phyloP scores from a whole-genome alignment of 2,888 invertebrate genomes.

The Dasysyrphus tricinctus region DNA sequence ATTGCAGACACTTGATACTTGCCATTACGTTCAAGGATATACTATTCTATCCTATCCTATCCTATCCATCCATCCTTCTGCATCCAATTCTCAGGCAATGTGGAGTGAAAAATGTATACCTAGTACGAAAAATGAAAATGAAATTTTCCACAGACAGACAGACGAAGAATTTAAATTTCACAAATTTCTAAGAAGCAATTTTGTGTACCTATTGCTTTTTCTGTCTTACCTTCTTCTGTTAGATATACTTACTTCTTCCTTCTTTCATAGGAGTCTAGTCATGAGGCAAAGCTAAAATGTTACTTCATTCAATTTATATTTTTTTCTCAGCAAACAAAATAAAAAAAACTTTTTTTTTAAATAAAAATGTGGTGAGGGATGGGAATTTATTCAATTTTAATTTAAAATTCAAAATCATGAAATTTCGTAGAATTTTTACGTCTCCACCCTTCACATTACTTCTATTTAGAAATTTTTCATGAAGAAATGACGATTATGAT shows the following conservation, averaged over 20 bases:
- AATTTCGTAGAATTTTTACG: conserved; percentile 30
- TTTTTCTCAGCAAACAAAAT: background rate
- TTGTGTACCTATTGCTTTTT: conserved; percentile 36
- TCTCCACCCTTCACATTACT: background rate
- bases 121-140: conserved; percentile 60
- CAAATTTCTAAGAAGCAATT: conserved; percentile 72
- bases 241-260: background rate
- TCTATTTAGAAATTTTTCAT: background rate
- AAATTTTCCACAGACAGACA: conserved; percentile 73
- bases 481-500: conserved; percentile 1
- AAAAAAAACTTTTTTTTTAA: background rate
- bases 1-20: conserved; percentile 69
- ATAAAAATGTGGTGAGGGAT: conserved; percentile 33
- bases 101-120: conserved; percentile 29
- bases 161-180: conserved; percentile 71
- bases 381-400: conserved; percentile 53
- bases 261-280: conserved; percentile 2
- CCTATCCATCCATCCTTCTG: conserved; percentile 32
- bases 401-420: conserved; percentile 60
- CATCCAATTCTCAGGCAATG: conserved; percentile 32
- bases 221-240: background rate
- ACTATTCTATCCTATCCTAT: conserved; percentile 42
- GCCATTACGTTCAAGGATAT: conserved; percentile 58
- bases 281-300: conserved; percentile 48
- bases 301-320: conserved; percentile 43